These are phyloP conservation scores for Drymonia ruficornis DNA, from an alignment of 2,888 invertebrate genomes.

Conservation along the genomic window DNA sequence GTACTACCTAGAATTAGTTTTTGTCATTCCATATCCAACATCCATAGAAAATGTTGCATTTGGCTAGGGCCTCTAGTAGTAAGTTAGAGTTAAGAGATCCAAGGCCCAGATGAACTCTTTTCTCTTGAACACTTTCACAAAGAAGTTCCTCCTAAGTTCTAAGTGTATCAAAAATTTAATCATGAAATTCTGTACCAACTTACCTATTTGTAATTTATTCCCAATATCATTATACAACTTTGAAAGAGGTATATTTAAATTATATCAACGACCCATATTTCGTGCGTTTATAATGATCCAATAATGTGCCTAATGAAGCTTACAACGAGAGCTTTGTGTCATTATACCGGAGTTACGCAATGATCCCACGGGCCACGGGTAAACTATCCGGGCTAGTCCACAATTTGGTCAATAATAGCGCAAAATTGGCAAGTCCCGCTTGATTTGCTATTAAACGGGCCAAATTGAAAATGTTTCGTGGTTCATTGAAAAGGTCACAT, in stretches of 20 bases:
- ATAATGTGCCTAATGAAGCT: constrained; percentile 59
- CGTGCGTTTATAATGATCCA: constrained; percentile 20
- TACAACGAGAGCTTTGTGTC: constrained; percentile 64
- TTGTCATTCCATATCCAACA: too few relatives aligned
- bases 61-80: too few relatives aligned
- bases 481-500: constrained; percentile 62
- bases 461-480: constrained; percentile 71
- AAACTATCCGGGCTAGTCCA: constrained; percentile 62
- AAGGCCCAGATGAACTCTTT: too few relatives aligned
- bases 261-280: neutral
- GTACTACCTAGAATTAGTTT: too few relatives aligned
- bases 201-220: too few relatives aligned
- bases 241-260: neutral
- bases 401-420: constrained; percentile 66
- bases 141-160: too few relatives aligned
- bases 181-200: too few relatives aligned
- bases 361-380: constrained; percentile 61
- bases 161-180: too few relatives aligned
- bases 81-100: too few relatives aligned
- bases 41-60: too few relatives aligned
- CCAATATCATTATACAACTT: too few relatives aligned
- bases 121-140: too few relatives aligned
- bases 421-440: constrained; percentile 66
- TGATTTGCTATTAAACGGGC: constrained; percentile 67
- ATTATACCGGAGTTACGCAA: constrained; percentile 67